Evolutionary conservation across 2,113 vertebrate species (phyloP), one percentile per base, ranked within the genome.

Genomic region (Rana temporaria): DNA sequence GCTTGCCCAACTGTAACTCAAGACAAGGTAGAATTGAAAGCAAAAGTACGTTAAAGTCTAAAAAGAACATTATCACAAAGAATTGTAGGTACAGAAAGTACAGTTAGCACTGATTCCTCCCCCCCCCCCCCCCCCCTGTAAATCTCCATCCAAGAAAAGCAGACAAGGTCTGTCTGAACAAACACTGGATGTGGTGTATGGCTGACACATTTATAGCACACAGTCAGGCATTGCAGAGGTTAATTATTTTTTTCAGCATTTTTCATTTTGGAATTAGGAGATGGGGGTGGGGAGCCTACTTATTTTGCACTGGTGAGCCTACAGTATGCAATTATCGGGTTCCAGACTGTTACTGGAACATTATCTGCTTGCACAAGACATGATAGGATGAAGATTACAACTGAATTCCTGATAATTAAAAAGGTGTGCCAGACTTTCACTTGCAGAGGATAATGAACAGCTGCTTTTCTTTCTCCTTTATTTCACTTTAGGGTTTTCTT

Each of bases 291-390:
- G 77, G 26, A 79, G 2, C 26, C 32, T 22, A 65, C 32, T 69
- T 66, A 59, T 65, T 79, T 79, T 68, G 64, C 64, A 79, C 57
- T 67, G 77, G 53, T 12, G 38, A n/a, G 48, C 32, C 52, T 79
- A 34, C 52, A 69, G 64, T 38, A 57, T 56, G 77, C 65, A 68
- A 79, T 79, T 79, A 79, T 79, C 77, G 55, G 64, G 64, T 79
- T 79, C 64, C 64, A 79, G 77, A n/a, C 77, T 79, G 77, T 79
- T 79, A 68, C 77, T 38, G 55, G 77, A 79, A 79, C 77, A 68
- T 79, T 68, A 68, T 57, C 65, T 32, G 65, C 77, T 68, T 57
- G 65, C 64, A 59, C 52, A 79, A 79, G 77, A 68, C 77, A 68
- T 59, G 77, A 68, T 59, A 79, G 53, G 64, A 78, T n/a, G 63